Base-by-base conservation (phyloP, 1,140 invertebrate genomes). In the Plectrocnemia conspersa region DNA sequence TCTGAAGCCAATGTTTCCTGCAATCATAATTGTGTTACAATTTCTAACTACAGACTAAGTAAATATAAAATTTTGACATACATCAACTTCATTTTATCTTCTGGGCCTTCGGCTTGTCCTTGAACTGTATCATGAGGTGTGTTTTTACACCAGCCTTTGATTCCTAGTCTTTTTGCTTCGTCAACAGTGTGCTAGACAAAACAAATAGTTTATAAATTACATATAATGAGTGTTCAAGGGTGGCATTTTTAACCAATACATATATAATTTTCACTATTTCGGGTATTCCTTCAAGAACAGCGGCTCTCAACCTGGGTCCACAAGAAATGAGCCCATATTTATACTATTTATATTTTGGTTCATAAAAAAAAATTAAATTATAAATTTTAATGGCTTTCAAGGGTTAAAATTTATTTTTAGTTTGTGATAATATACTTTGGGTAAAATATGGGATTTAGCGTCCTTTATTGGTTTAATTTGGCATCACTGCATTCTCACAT, bases 81-180 rank as follows among this genome's bases (percentile, higher is more conserved):
- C 86, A 90, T 88, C 64, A 78, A 62, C 38, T 79, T 70, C 13
- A 91, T 64, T 68, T 83, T 81, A 1, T 73, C 65, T 41, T 68
- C 59, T 6, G 78, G 71, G 29, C 88, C 88, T 72, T 90, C 79
- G 16, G 88, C 63, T 44, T 77, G 73, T 10, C 88, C 88, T 22
- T 80, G 64, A 1, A 91, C 88, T 3, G 86, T 89, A n/a, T 78
- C 82, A 42, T 70, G 57, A 1, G 73, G 59, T 0, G 87, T 89
- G 65, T 91, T 91, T 74, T 79, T 83, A 59, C 85, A 86, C 84
- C 85, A 91, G 13, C 88, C 88, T 63, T 73, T 78, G 1, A 90
- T 61, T 2, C 77, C 76, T 13, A 88, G 68, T 62, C 80, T 77
- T 48, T 80, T 78, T 0, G 81, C 84, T 68, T 82, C 76, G 60